Evolutionary conservation across 2,888 invertebrate genomes (phyloP), one percentile per base, ranked within the genome.

Genomic region (Scrobipalpa atriplicella): DNA sequence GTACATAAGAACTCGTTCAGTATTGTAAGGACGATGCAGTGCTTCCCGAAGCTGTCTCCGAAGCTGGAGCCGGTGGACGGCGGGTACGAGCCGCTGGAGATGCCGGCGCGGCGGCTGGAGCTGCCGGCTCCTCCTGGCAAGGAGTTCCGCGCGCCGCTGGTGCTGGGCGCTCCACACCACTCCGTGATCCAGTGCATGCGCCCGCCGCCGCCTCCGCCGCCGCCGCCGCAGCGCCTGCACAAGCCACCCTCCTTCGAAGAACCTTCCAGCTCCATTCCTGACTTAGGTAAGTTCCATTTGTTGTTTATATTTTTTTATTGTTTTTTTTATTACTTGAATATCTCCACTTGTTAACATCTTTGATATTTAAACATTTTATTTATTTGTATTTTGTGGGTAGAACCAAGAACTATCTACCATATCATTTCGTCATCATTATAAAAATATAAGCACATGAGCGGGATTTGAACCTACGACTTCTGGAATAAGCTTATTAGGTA

Each of bases 231-330:
- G 76, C 87, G 90, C 60, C 92, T 92, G 76, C 87, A 90, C 83
- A 92, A 90, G 75, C 91, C 89, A 43, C 93, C 93, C 62, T 86
- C 91, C 74, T 94, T 95, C 84, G 97, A 97, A 90, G 97, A 97
- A 86, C 97, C 97, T 11, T 96, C 96, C 74, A 97, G 97, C 92
- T 97, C 97, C 77, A 97, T 97, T 86, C 97, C 97, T 73, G 97
- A 97, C 94, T 94, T 97, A 93, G 97, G 97, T 97, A 84, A 96
- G 58, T 36, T 66, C 41, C 29, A 39, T 36, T 52, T 19, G 19
- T 19, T 52, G 2, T 19, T 52, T 38, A 16, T 29, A 29, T 56
- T 56, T 56, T 11, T 56, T 56, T 56, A 13, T 21, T 8, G 18
- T 10, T n/a, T 56, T n/a, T 52, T 52, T 43, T 29, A 11, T 52